Conservation (phyloP, 2,888 invertebrate genomes). For the Hypena proboscidalis region DNA sequence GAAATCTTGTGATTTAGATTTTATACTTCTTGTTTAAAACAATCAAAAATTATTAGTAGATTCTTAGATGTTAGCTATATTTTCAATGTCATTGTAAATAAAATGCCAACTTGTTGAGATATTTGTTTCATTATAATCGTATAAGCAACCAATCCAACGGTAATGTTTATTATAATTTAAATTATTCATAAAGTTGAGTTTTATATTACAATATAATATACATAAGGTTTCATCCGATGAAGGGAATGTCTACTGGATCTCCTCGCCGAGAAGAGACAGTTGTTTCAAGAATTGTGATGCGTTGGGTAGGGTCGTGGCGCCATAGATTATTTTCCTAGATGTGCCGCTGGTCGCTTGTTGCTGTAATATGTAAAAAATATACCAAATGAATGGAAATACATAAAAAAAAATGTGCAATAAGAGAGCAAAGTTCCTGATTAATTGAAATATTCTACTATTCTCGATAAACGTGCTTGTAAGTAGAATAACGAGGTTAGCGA, state of each 20-base stretch:
- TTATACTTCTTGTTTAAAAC: constrained; percentile 85
- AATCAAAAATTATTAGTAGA: constrained; percentile 83
- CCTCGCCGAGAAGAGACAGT: constrained; percentile 91
- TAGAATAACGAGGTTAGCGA: too few species aligned
- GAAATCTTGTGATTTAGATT: constrained; percentile 84
- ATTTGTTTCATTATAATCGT: constrained; percentile 70
- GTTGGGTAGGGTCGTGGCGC: constrained; percentile 97
- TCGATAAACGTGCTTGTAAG: too few species aligned
- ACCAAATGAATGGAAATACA: too few species aligned
- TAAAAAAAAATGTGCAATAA: too few species aligned
- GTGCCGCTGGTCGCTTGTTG: constrained; percentile 88
- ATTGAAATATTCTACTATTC: too few species aligned
- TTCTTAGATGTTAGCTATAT: constrained; percentile 85
- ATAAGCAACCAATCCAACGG: constrained; percentile 44
- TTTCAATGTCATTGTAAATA: constrained; percentile 86
- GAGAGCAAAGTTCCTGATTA: too few species aligned
- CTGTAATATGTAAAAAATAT: too few species aligned
- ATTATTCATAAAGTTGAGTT: constrained; percentile 41
- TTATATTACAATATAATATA: constrained; percentile 46
- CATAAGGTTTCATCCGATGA: constrained; percentile 21
- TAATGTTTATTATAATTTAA: constrained; percentile 48
- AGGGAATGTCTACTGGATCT: constrained; percentile 85
- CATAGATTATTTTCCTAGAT: constrained; percentile 95
- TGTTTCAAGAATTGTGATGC: constrained; percentile 98
- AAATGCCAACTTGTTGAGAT: constrained; percentile 85